These are phyloP conservation scores for Lithophane leautieri DNA, from an alignment of 2,888 invertebrate species.

Conservation along the genomic window DNA sequence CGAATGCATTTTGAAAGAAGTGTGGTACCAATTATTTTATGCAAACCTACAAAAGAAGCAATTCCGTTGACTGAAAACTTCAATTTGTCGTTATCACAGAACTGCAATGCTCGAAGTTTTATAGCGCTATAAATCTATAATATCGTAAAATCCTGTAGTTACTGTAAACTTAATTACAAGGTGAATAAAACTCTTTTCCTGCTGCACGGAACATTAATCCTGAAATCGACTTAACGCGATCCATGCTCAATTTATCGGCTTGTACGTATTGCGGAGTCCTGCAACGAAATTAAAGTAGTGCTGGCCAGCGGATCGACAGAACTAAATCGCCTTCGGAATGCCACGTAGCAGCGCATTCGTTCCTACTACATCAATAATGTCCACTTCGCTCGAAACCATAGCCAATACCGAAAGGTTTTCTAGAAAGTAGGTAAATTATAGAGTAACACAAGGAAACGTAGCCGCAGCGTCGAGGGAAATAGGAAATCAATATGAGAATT, in stretches of 20 bases:
- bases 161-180: constrained; percentile 55
- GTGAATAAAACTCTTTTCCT: constrained; percentile 60
- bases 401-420: constrained; percentile 47
- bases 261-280: constrained; percentile 61
- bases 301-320: constrained; percentile 39
- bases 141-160: constrained; percentile 47
- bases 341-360: constrained; percentile 41
- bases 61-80: constrained; percentile 54
- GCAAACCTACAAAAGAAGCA: constrained; percentile 47
- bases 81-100: constrained; percentile 58
- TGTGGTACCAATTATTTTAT: constrained; percentile 32
- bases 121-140: constrained; percentile 52
- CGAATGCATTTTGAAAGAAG: constrained; percentile 28
- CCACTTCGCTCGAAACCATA: constrained; percentile 47
- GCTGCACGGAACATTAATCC: constrained; percentile 66
- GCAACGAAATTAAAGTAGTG: constrained; percentile 65
- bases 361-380: constrained; percentile 55
- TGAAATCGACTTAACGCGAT: constrained; percentile 67
- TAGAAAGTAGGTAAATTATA: constrained; percentile 43
- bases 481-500: constrained; percentile 53
- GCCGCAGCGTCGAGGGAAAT: constrained; percentile 46
- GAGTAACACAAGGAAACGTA: constrained; percentile 45
- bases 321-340: constrained; percentile 50
- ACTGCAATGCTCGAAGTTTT: constrained; percentile 52
- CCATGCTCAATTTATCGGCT: constrained; percentile 68